A percentile compares a stretch with the other conserved stretches of the same genome.
Conservation (phyloP, 2,888 invertebrate genomes). For the Ferrisia virgata region DNA sequence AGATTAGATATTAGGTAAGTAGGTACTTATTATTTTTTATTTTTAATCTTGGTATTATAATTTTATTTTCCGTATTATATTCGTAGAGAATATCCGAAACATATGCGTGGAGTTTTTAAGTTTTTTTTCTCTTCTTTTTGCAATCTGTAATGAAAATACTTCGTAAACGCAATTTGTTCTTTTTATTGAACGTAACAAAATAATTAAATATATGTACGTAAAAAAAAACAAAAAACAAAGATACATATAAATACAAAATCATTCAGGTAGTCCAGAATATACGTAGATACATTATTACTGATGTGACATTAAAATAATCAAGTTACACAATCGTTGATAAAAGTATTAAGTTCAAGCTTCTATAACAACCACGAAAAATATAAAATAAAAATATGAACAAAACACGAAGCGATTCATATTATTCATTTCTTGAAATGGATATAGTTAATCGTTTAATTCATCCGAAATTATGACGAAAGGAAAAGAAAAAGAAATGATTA, state of each 20-base stretch:
- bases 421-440: not conserved
- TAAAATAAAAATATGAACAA: not conserved
- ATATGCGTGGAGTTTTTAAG: no score
- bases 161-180: not conserved
- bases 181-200: conserved; percentile 30
- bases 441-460: not conserved
- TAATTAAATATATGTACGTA: not conserved
- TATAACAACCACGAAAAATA: not conserved
- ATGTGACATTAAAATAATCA: not conserved
- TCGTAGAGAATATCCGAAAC: no score
- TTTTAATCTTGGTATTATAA: no score
- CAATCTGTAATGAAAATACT: not conserved
- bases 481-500: conserved; percentile 15
- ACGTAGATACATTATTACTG: not conserved
- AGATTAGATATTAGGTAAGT: no score
- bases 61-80: not conserved
- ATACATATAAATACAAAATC: not conserved
- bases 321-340: not conserved
- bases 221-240: no score
- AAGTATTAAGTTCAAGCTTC: not conserved
- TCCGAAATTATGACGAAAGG: not conserved
- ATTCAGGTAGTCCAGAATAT: not conserved
- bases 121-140: no score
- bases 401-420: not conserved
- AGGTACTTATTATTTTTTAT: not conserved